Evolutionary conservation across 1,140 invertebrate genomes (phyloP).

Genomic region (Nylanderia fulva): DNA sequence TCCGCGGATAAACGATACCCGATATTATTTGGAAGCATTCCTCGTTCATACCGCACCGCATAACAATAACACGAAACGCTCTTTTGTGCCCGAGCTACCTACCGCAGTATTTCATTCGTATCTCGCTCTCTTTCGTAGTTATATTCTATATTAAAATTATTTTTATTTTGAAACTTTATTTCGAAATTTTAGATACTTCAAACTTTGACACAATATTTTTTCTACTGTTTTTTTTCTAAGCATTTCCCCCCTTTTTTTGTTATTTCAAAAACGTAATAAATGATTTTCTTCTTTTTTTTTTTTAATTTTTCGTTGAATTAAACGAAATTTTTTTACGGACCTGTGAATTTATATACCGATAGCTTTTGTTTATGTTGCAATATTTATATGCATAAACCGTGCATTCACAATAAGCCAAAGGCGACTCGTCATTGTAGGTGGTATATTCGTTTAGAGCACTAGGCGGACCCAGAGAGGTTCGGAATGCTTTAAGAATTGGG

Average conservation of each 20-base stretch:
- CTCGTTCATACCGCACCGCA: constrained; percentile 7
- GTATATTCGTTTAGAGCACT: neutral
- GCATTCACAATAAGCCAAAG: constrained; percentile 8
- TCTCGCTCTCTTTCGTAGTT: neutral
- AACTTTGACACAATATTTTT: neutral
- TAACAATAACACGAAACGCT: constrained; percentile 9
- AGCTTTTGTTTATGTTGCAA: constrained; percentile 6
- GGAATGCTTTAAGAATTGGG: constrained; percentile 25
- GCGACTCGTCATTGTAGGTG: neutral
- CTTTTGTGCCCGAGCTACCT: neutral
- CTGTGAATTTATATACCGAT: neutral
- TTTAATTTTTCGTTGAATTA: neutral
- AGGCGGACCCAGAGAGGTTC: neutral
- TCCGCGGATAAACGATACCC: constrained; percentile 29
- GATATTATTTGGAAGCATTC: constrained; percentile 38
- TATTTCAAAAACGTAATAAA: neutral
- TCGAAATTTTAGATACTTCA: neutral
- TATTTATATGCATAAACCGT: constrained; percentile 13
- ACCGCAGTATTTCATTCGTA: constrained; percentile 3
- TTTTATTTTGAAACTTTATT: neutral
- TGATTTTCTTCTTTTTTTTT: neutral
- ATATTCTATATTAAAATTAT: neutral
- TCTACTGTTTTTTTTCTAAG: neutral
- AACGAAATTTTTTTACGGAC: neutral
- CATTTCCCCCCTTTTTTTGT: too few relatives aligned